A percentile compares a stretch with the other conserved stretches of the same genome.
Evolutionary conservation across 1,140 invertebrate genomes (phyloP).

Genomic region (Archegozetes longisetosus): DNA sequence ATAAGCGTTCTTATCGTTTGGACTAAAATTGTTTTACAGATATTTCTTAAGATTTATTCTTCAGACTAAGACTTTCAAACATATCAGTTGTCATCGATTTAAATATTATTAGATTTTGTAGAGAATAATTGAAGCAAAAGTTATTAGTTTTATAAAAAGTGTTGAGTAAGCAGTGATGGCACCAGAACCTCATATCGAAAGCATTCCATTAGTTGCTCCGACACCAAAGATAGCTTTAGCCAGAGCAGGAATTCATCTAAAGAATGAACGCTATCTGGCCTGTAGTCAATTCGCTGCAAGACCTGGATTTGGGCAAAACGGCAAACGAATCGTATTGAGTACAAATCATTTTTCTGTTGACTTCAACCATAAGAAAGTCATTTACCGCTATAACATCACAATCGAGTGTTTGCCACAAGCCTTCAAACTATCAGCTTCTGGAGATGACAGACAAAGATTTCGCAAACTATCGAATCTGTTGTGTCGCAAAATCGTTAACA

Average conservation of each 20-base stretch:
- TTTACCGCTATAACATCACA: not conserved
- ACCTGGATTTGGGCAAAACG: not conserved
- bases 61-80: too few species aligned
- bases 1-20: too few species aligned
- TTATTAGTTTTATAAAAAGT: too few species aligned
- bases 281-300: not conserved
- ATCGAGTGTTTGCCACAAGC: not conserved
- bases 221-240: not conserved
- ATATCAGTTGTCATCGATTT: too few species aligned
- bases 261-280: not conserved
- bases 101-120: too few species aligned
- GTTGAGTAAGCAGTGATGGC: not conserved
- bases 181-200: not conserved
- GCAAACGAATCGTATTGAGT: not conserved
- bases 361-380: not conserved
- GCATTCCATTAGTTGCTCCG: not conserved
- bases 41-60: too few species aligned
- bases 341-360: not conserved
- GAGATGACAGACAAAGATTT: not conserved
- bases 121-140: too few species aligned
- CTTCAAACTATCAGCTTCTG: not conserved
- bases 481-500: not conserved
- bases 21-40: too few species aligned
- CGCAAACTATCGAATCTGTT: not conserved
- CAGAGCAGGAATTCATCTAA: not conserved